Base-by-base conservation (phyloP, 2,797 vertebrate species). In the Gymnocypris eckloni region DNA sequence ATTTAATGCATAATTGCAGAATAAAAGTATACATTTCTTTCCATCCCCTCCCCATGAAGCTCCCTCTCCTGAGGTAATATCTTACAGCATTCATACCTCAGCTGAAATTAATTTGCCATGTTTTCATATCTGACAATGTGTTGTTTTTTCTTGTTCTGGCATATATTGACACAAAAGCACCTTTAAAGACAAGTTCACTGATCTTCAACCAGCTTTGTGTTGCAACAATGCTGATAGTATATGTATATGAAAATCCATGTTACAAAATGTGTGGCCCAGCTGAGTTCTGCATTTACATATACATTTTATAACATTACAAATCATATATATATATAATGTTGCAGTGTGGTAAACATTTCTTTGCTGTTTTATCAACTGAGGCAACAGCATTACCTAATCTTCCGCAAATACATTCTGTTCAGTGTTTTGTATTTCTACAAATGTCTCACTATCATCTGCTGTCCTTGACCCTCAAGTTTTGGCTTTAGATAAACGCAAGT, bases 391-490 rank as follows among this genome's bases (percentile, higher is more conserved):
- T 79, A 20, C 52, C 66, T 28, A 85, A 79, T 70, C 18, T 8
- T 0, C 33, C 13, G 3, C 33, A 78, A 22, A 79, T 59, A 28
- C 0, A 10, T 84, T n/a, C 4, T 15, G 37, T 25, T 69, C 9
- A 66, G 61, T 78, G 61, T 79, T 84, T 56, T 43, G 75, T 12
- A 37, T 70, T 79, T 79, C n/a, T 67, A 66, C 41, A 66, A 52
- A 76, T 39, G 18, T 79, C 59, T 20, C 12, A 48, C 61, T n/a
- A 37, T n/a, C 11, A 48, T 75, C 39, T 1, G 1, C 7, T 37
- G 72, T 52, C 43, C 72, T 28, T 83, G 59, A 67, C 25, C 15
- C 45, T 41, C 20, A 28, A 0, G 20, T 77, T 67, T 83, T 76
- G 28, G 13, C 20, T 39, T 25, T 39, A 66, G 37, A 84, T 52